Percentiles rank a stretch among this genome's conserved stretches.
Conservation (phyloP, 2,113 vertebrate genomes). For the Myocastor coypus region DNA sequence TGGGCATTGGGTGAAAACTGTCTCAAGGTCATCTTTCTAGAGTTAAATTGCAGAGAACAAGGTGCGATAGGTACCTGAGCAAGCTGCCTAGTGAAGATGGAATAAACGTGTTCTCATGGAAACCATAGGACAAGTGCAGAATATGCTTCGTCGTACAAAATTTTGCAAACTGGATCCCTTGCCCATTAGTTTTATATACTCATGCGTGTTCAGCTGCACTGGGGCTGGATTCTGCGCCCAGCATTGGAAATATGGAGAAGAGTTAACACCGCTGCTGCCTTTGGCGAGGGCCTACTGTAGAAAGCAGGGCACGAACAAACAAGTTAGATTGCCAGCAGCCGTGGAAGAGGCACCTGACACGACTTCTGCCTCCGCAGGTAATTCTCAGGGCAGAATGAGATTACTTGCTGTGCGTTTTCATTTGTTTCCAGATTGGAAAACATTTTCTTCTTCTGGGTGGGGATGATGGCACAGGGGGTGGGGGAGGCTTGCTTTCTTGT, state of each 20-base stretch:
- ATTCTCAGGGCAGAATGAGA: constrained; percentile 43
- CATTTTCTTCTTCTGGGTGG: not conserved
- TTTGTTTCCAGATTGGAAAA: constrained; percentile 18
- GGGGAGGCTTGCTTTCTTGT: constrained; percentile 43
- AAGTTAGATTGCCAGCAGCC: too few relatives aligned
- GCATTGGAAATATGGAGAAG: not conserved
- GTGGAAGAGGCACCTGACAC: not conserved
- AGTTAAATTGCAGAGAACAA: not conserved
- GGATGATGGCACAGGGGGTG: not conserved
- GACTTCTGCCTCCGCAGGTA: not conserved
- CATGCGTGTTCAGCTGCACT: too few relatives aligned
- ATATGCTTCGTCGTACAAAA: not conserved
- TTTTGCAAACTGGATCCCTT: not conserved
- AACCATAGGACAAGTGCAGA: not conserved
- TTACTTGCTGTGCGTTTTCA: constrained; percentile 43
- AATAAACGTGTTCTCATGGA: not conserved
- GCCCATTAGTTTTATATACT: not conserved
- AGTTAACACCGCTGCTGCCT: not conserved
- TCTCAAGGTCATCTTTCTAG: constrained; percentile 59
- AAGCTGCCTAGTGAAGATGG: not conserved
- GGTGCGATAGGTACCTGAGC: not conserved
- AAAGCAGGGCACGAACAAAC: not conserved
- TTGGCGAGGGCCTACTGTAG: not conserved
- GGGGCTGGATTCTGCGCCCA: not conserved
- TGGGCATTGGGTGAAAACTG: not conserved